Base-by-base conservation (phyloP, 2,888 invertebrate species). In the Ceriagrion tenellum region DNA sequence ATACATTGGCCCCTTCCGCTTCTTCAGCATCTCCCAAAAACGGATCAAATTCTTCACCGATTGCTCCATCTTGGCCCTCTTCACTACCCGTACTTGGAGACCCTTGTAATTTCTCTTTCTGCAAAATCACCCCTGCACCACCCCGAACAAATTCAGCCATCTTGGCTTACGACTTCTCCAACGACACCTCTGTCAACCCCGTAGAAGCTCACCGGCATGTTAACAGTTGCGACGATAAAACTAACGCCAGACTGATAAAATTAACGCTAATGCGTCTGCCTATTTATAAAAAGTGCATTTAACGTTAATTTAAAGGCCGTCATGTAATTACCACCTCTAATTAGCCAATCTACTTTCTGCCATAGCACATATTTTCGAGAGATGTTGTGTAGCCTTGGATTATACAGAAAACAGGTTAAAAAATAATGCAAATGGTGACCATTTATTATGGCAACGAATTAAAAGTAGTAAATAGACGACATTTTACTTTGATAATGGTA, bases 1-100 rank as follows among this genome's bases (percentile, higher is more conserved):
- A 97, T 97, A 97, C 95, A 97, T 98, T 98, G 81, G 96, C 96
- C 69, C 96, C 97, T 96, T 97, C 97, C 40, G 97, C 97, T 96
- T 97, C 97, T 96, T 98, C 98, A 95, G 97, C 97, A 96, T 98
- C 98, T 96, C 97, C 97, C 95, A 97, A 96, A 96, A 97, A 97
- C 20, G 97, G 97, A 97, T 98, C 98, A 96, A 97, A 98, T 96
- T 98, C 98, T 96, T 97, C 97, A 95, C 97, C 97, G 95, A 97
- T 96, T 95, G 97, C 96, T 96, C 97, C 97, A 96, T 97, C 97
- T 93, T 97, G 97, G 88, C 98, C 98, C 96, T 99, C 99, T 96
- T 99, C 99, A 95, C 98, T 99, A 96, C 98, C 98, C 95, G 98
- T 98, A 96, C 98, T 98, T 90, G 99, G 98, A 95, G 98, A 98